Evolutionary conservation across 2,113 vertebrate genomes (phyloP), one percentile per base, ranked within the genome.

Genomic region (Nyctereutes procyonoides): DNA sequence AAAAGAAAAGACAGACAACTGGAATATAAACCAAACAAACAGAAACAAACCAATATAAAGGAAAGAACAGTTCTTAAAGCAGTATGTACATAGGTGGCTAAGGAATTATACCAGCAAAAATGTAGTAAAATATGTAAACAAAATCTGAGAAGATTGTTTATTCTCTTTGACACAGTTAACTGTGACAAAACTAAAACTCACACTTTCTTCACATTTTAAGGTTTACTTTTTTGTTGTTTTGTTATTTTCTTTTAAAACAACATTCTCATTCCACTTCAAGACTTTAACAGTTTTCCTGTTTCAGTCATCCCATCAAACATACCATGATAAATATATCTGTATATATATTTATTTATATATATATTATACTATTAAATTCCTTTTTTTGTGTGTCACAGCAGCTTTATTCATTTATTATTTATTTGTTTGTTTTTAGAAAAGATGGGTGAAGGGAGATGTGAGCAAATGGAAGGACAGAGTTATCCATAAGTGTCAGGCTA

Each of bases 111-210:
- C 98, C 99, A 98, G 99, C 98, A 99, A 99, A 99, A 99, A 99
- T 99, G 99, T 99, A 99, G 98, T 99, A 99, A 99, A 99, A 99
- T 99, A 99, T 99, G 99, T 99, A 99, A 99, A 99, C 99, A 99
- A 99, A 99, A 99, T 98, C 98, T 99, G 98, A 98, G 97, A 98
- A 97, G 90, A 95, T 97, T 98, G 97, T 96, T 93, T 99, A 96
- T 97, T 98, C 96, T 99, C 94, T 99, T 99, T 99, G 99, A 99
- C 99, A 99, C 99, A 99, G 99, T 97, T 99, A 99, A 99, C 99
- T 99, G 99, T 99, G 99, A 99, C 99, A 99, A 99, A 99, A 99
- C 99, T 98, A 99, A 98, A 99, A 99, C 99, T 99, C 99, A 99
- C 99, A 98, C 99, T 99, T 96, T 97, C 98, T 99, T 99, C 99